These are phyloP conservation scores for Ylistrum balloti DNA, from an alignment of 1,140 invertebrate genomes.

Conservation along the genomic window DNA sequence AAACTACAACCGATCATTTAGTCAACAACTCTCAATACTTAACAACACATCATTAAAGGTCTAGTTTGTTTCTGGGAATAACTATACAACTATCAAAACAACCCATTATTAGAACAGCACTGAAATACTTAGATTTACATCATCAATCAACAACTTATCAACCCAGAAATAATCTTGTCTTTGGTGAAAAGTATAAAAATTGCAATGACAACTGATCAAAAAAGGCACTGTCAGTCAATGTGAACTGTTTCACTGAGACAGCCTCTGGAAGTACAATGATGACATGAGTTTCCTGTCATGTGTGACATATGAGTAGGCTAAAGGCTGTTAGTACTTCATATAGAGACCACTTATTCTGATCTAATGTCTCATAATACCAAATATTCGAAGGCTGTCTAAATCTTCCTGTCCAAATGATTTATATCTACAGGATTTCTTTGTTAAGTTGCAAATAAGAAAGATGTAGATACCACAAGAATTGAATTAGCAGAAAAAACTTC, in stretches of 20 bases:
- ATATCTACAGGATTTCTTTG: not conserved
- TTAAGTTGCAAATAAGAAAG: no score
- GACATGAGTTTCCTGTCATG: not conserved
- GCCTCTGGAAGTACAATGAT: not conserved
- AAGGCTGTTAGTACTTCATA: conserved; percentile 9
- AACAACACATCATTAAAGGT: no score
- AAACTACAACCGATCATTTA: no score
- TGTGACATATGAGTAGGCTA: not conserved
- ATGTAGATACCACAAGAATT: no score
- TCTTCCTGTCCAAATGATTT: not conserved
- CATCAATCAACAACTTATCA: no score
- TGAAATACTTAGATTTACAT: no score
- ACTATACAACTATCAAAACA: no score
- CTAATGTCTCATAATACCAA: not conserved
- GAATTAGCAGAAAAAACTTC: no score
- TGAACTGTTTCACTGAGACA: not conserved
- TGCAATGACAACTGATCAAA: not conserved
- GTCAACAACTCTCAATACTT: no score
- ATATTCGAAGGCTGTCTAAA: not conserved
- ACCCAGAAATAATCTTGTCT: not conserved
- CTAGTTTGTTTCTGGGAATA: no score
- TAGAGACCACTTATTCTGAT: not conserved
- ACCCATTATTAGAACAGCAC: no score
- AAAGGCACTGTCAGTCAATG: not conserved
- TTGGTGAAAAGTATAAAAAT: not conserved